Percentiles rank a stretch among this genome's conserved stretches.
phyloP scores from a whole-genome alignment of 1,140 invertebrate genomes.

The Drosophila pallidifrons region DNA sequence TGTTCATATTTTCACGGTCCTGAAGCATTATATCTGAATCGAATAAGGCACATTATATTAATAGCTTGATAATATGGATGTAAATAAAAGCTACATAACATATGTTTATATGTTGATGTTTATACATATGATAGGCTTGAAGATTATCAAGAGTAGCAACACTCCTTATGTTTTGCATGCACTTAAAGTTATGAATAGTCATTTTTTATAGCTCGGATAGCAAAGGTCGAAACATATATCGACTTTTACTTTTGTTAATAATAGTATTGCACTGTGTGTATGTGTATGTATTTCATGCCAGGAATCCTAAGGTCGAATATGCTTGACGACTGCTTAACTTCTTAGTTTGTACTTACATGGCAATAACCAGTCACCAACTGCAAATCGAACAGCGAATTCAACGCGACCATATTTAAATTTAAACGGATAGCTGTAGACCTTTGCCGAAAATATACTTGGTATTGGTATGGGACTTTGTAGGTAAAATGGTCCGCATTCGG shows the following conservation, averaged over 20 bases:
- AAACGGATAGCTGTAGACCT: constrained; percentile 16
- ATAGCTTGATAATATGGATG: background rate
- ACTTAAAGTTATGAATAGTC: no score
- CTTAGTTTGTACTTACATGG: constrained; percentile 32
- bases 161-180: no score
- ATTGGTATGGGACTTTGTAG: accelerated
- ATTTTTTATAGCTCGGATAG: no score
- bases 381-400: constrained; percentile 27
- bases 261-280: no score
- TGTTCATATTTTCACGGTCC: background rate
- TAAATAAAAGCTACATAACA: no score
- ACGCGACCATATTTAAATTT: constrained; percentile 42
- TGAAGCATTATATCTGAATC: constrained; percentile 42
- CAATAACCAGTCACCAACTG: constrained; percentile 38
- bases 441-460: constrained; percentile 10
- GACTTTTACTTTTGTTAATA: no score
- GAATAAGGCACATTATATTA: background rate
- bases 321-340: background rate
- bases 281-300: no score
- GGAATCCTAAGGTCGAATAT: no score
- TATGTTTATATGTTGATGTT: no score
- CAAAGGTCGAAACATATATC: no score
- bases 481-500: background rate
- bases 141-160: no score
- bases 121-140: no score